phyloP scores from a whole-genome alignment of 2,888 invertebrate species.

The Lucinisca nassula region DNA sequence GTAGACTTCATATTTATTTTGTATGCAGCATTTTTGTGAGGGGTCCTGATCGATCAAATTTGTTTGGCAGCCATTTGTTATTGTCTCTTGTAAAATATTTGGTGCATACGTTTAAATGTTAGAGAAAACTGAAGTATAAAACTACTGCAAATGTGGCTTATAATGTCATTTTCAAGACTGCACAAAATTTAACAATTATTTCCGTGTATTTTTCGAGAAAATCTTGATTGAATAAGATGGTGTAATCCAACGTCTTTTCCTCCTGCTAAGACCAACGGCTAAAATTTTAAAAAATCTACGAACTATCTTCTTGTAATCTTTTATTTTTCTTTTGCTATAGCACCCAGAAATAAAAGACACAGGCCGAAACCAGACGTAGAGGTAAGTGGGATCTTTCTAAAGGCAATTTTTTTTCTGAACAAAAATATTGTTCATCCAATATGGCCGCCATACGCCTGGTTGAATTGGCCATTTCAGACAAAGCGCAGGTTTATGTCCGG shows the following conservation, averaged over 20 bases:
- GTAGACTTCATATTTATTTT: slow-evolving; percentile 25
- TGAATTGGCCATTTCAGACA: slow-evolving; percentile 27
- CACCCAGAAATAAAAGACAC: slow-evolving; percentile 75
- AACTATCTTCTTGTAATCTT: no score
- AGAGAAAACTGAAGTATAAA: not conserved
- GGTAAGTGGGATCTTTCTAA: slow-evolving; percentile 58
- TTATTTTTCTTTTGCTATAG: slow-evolving; percentile 66
- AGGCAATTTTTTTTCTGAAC: not conserved
- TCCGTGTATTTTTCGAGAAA: not conserved
- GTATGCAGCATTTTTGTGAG: slow-evolving; percentile 64
- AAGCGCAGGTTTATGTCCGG: not conserved
- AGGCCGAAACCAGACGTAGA: slow-evolving; percentile 71
- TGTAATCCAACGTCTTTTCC: not conserved
- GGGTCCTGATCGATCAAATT: not conserved
- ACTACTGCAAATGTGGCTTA: not conserved
- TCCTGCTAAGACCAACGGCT: no score
- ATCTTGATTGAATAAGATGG: not conserved
- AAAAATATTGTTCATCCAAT: slow-evolving; percentile 41
- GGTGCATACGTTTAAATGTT: slow-evolving; percentile 3
- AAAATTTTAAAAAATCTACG: no score
- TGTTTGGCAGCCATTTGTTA: slow-evolving; percentile 16
- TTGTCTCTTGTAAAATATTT: not conserved
- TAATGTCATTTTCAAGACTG: not conserved
- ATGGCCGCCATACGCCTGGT: slow-evolving; percentile 54
- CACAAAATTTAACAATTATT: not conserved